A percentile compares a stretch with the other conserved stretches of the same genome.
Evolutionary conservation across 2,888 invertebrate species (phyloP).

Genomic region (Scelioninae gen. 2): DNA sequence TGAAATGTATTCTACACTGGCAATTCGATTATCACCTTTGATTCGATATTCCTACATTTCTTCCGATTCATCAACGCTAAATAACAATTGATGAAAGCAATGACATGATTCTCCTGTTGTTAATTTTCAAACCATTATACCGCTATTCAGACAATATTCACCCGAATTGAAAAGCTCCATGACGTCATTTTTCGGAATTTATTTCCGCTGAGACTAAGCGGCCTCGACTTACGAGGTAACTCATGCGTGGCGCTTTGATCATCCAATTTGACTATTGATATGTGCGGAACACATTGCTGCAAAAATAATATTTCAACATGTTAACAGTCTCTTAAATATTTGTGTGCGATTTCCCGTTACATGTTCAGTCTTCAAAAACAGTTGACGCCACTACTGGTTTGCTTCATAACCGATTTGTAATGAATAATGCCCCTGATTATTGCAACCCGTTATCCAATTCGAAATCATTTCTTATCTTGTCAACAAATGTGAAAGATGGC

Average conservation of each 20-base stretch:
- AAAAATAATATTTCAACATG: slow-evolving; percentile 23
- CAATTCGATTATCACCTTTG: too few species aligned
- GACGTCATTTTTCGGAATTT: neutral
- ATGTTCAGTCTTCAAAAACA: slow-evolving; percentile 1
- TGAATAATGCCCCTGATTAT: slow-evolving; percentile 38
- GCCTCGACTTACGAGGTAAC: too few species aligned
- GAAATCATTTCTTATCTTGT: neutral
- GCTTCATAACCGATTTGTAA: neutral
- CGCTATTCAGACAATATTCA: too few species aligned
- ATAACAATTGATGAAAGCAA: too few species aligned
- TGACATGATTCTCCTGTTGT: too few species aligned
- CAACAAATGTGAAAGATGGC: slow-evolving; percentile 27
- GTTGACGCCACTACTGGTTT: slow-evolving; percentile 6
- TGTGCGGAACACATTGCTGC: slow-evolving; percentile 5
- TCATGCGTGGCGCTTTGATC: neutral
- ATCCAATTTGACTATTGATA: neutral
- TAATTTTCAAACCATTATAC: too few species aligned
- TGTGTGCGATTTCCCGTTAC: neutral
- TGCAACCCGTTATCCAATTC: slow-evolving; percentile 16
- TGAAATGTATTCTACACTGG: too few species aligned
- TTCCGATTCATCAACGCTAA: too few species aligned
- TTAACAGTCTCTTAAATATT: slow-evolving; percentile 4
- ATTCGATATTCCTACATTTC: too few species aligned
- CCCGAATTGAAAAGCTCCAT: too few species aligned
- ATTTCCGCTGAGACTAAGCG: neutral